Base-by-base conservation (phyloP, 2,797 vertebrate species). In the Neosilurus mollespiculum region DNA sequence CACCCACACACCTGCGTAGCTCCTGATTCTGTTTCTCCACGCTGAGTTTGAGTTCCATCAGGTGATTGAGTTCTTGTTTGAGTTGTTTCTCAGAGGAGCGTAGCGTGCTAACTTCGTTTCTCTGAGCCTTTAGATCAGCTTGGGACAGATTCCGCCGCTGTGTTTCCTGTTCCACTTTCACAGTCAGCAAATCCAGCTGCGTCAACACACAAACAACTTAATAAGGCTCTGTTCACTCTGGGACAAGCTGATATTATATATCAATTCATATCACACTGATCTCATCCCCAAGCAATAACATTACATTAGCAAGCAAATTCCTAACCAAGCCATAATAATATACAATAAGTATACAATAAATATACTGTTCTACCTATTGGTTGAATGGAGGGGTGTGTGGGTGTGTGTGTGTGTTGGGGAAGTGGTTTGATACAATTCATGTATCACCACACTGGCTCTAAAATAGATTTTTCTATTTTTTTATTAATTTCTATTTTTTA, bases 31-130 rank as follows among this genome's bases (percentile, higher is more conserved):
- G 96, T 71, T 97, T 98, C 88, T 99, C 97, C 92, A 98, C 92
- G 84, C 91, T 96, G 88, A 95, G 93, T 94, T 96, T 98, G 86
- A 98, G 93, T 90, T 98, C 97, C 90, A 96, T 91, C 89, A 98
- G 95, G 89, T 97, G 96, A 91, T 98, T 99, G 86, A 98, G 93
- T 89, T 99, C 98, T 90, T 99, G 97, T 80, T 98, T 98, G 87
- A 99, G 93, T 88, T 98, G 97, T 83, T 99, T 99, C 92, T 99
- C 97, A 0, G 97, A 97, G 89, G 96, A 95, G 90, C 89, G 94
- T 78, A 99, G 90, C 49, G 93, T 92, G 49, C 94, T 96, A 89
- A 97, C 94, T 90, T 98, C 96, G 89, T 98, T 96, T 0, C 93
- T 95, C 92, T 99, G 96, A 88, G 96, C 93, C 93, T 97, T 98